These are phyloP conservation scores for Calameuta pallipes DNA, from an alignment of 2,888 invertebrate species.

Conservation along the genomic window DNA sequence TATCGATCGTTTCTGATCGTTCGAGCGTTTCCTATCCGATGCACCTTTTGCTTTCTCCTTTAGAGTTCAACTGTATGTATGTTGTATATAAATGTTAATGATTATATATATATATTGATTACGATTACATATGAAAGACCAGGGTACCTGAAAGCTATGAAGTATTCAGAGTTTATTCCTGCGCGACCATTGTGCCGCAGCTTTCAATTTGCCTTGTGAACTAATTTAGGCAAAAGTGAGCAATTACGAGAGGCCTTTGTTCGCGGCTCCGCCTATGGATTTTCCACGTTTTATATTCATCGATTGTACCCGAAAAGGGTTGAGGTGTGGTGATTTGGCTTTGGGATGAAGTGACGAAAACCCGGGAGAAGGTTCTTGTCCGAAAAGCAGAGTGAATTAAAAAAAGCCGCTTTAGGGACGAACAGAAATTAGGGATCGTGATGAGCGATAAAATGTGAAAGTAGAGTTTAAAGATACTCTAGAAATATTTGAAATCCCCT, in stretches of 20 bases:
- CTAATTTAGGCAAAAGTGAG: conserved; percentile 24
- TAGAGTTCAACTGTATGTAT: background rate
- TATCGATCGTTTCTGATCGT: background rate
- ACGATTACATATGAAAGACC: background rate
- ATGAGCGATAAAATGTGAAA: background rate
- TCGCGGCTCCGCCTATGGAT: conserved; percentile 10
- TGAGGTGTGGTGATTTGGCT: conserved; percentile 14
- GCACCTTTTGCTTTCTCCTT: background rate
- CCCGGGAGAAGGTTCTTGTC: conserved; percentile 11
- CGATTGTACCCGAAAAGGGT: conserved; percentile 20
- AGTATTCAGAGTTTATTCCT: conserved; percentile 6
- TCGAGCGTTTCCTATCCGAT: background rate
- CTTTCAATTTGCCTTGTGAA: conserved; percentile 14
- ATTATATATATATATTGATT: background rate
- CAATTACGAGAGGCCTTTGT: conserved; percentile 22
- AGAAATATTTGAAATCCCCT: background rate
- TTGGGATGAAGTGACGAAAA: conserved; percentile 9
- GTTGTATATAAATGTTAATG: background rate
- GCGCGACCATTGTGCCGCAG: background rate
- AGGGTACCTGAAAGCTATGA: background rate
- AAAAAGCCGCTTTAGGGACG: background rate
- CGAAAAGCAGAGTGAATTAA: conserved; percentile 10
- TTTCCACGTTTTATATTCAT: conserved; percentile 24
- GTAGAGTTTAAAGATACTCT: background rate
- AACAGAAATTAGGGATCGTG: background rate